These are phyloP conservation scores for Corbicula japonica DNA, from an alignment of 2,888 invertebrate genomes.

Conservation along the genomic window DNA sequence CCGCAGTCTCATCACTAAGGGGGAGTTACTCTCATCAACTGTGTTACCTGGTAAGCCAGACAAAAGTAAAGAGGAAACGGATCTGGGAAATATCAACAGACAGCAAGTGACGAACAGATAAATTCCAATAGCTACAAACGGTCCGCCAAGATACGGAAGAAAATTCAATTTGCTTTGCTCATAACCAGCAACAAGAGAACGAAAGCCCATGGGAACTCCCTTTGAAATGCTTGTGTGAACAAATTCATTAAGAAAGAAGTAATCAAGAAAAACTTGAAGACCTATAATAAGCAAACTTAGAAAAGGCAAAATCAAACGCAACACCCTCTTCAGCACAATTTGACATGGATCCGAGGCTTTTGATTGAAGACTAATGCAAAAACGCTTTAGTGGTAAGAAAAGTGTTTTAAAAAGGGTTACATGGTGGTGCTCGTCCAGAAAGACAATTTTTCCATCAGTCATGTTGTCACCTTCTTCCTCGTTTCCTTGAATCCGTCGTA, in stretches of 20 bases:
- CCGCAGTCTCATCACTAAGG: slow-evolving; percentile 12
- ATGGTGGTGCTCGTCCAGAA: slow-evolving; percentile 1
- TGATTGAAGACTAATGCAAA: not conserved
- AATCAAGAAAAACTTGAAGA: slow-evolving; percentile 59
- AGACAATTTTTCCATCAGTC: not conserved
- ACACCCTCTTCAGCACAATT: slow-evolving; percentile 20
- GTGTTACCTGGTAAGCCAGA: slow-evolving; percentile 31
- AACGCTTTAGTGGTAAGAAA: slow-evolving; percentile 4
- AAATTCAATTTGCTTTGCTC: slow-evolving; percentile 57
- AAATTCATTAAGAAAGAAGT: slow-evolving; percentile 31
- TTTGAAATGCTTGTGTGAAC: slow-evolving; percentile 50
- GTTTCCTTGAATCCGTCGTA: not conserved
- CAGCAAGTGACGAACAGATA: slow-evolving; percentile 46
- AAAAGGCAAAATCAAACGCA: slow-evolving; percentile 48
- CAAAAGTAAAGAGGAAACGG: slow-evolving; percentile 43
- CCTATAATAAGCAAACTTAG: slow-evolving; percentile 53
- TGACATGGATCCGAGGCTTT: not conserved
- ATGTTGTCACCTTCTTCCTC: too few relatives aligned
- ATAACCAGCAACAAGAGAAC: slow-evolving; percentile 64
- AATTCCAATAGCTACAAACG: slow-evolving; percentile 47
- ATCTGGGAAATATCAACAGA: slow-evolving; percentile 46
- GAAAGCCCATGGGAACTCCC: slow-evolving; percentile 65
- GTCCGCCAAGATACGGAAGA: slow-evolving; percentile 58
- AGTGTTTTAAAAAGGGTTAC: slow-evolving; percentile 9
- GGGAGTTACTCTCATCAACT: not conserved